phyloP scores from a whole-genome alignment of 2,113 vertebrate genomes.

The Engraulis encrasicolus region DNA sequence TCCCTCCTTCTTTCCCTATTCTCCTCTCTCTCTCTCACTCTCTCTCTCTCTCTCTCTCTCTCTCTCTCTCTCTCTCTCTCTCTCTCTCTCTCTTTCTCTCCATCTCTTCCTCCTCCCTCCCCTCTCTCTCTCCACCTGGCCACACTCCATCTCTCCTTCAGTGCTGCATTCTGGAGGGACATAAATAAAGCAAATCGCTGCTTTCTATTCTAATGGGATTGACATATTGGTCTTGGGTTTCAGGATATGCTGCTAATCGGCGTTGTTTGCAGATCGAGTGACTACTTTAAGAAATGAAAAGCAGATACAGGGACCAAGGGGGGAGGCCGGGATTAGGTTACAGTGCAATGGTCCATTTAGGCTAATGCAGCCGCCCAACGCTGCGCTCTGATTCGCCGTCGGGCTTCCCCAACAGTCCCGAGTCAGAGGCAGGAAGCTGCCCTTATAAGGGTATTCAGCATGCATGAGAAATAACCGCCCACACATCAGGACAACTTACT shows the following conservation, averaged over 20 bases:
- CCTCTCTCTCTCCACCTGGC: conserved; percentile 26
- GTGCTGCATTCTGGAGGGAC: conserved; percentile 29
- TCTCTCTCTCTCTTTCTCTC: background rate
- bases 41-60: no score
- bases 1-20: no score
- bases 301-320: conserved; percentile 44
- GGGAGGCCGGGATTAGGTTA: conserved; percentile 35
- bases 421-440: conserved; percentile 34
- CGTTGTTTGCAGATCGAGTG: conserved; percentile 54
- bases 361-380: conserved; percentile 37
- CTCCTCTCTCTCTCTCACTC: no score
- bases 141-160: conserved; percentile 22
- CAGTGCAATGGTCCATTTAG: conserved; percentile 51
- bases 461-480: background rate
- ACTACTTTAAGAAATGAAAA: conserved; percentile 67
- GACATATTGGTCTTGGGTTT: conserved; percentile 54
- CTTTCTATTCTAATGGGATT: conserved; percentile 54
- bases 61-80: no score
- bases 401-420: conserved; percentile 34
- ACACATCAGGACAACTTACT: background rate
- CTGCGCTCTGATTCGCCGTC: conserved; percentile 39
- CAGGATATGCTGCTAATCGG: conserved; percentile 49
- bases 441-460: conserved; percentile 18
- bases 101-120: no score
- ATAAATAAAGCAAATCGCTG: conserved; percentile 55